Percentiles rank a stretch among this genome's conserved stretches.
phyloP scores from a whole-genome alignment of 2,797 vertebrate species.

The Falco naumanni region DNA sequence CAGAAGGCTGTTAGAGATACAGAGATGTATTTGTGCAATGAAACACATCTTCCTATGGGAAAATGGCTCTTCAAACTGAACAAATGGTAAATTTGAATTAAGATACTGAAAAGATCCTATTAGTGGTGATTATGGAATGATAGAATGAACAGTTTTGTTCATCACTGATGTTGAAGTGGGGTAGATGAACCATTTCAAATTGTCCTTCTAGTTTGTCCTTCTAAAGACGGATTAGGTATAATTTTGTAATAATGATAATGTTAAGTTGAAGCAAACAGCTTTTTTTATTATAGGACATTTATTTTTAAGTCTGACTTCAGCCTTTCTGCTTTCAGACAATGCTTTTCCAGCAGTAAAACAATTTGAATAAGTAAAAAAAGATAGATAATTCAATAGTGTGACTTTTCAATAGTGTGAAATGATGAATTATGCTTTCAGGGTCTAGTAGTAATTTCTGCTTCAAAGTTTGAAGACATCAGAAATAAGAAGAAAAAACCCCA shows the following conservation, averaged over 20 bases:
- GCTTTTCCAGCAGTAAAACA: not conserved
- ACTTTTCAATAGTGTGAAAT: not conserved
- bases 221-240: not conserved
- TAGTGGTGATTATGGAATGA: not conserved
- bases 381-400: not conserved
- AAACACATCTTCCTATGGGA: not conserved
- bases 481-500: not conserved
- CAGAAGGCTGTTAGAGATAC: not conserved
- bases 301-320: not conserved
- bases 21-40: not conserved
- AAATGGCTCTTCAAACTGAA: not conserved
- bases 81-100: not conserved
- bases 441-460: not conserved
- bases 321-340: not conserved
- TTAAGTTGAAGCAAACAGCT: not conserved
- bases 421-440: not conserved
- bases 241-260: not conserved
- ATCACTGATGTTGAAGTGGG: not conserved
- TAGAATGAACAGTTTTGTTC: not conserved
- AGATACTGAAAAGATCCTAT: not conserved
- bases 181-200: not conserved
- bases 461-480: not conserved
- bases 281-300: not conserved
- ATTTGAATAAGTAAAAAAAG: not conserved
- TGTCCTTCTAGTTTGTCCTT: not conserved